Evolutionary conservation across 2,113 vertebrate genomes (phyloP), one percentile per base, ranked within the genome.

Genomic region (Urocynchramus pylzowi): DNA sequence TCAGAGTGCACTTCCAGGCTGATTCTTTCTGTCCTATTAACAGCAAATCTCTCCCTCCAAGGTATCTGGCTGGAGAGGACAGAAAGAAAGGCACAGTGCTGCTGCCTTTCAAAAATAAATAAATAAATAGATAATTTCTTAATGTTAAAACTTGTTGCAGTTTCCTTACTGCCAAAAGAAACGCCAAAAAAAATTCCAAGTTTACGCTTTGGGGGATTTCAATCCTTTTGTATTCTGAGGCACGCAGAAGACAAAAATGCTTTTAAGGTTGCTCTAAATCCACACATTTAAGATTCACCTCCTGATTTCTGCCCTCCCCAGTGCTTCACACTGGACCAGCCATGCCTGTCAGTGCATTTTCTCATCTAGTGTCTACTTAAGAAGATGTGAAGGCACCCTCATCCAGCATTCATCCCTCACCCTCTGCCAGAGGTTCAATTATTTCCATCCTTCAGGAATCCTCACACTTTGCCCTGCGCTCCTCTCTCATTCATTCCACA

Each of bases 71-170:
- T 95, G 3, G 10, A 92, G 61, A 95, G 87, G 87, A 74, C 10
- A 47, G 44, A 87, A 68, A 73, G 41, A 84, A 91, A 84, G 81
- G 79, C 45, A 88, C 4, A 81, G 68, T 7, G 6, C 73, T 11
- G 6, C 77, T 95, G 92, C 54, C 90, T 95, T 83, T 79, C 81
- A 88, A 64, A 63, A 64, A 60, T 71, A 82, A 78, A 47, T 37
- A 42, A n/a, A 44, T 35, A 65, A 5, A 87, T 20, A 65, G 16
- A 50, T 42, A 54, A 54, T 33, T 76, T 79, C 73, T 91, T 93
- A 86, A 91, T 44, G 28, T 59, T 79, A 91, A 84, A 96, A 98
- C 97, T 97, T 97, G 94, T 92, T 97, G 91, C 87, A 68, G 57
- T 81, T 69, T 42, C 59, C 59, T 84, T 54, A 47, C 60, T 80